Evolutionary conservation across 2,113 vertebrate genomes (phyloP), one percentile per base, ranked within the genome.

Genomic region (Jacana jacana): DNA sequence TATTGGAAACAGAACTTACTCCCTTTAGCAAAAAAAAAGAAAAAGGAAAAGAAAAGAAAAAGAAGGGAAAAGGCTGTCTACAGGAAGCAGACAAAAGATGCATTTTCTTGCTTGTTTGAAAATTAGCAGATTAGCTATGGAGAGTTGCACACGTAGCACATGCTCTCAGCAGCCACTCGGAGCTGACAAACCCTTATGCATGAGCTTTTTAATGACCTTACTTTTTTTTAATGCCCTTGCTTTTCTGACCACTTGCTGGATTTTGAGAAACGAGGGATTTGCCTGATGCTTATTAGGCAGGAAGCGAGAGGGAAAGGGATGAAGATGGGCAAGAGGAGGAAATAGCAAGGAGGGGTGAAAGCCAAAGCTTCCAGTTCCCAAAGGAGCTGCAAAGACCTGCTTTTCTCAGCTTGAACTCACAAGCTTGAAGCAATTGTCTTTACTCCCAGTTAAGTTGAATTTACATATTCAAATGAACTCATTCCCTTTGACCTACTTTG

Each of bases 401-500:
- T 75, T 92, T 61, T 63, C 57, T 69, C 46, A 46, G 39, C 61
- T 48, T 44, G 70, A 85, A 46, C 40, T 94, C 9, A 19, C n/a
- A n/a, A 35, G 37, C 77, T 77, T 61, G 51, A 81, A 91, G 77
- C 55, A 58, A 33, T 81, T 94, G 83, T 48, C 51, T 92, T 84
- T 81, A 28, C 17, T 93, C 35, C 57, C 68, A 60, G 55, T 48
- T 73, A 72, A 31, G 68, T 9, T 44, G 51, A 71, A 81, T 91
- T 97, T 81, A 52, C 73, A 57, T 84, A 87, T 79, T 75, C 65
- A 92, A 52, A 92, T 52, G 16, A 46, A 30, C 42, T 81, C 31
- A 18, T 76, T 95, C 61, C 77, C 71, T 94, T 65, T 85, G 69
- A 70, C 89, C 89, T 88, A 71, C 70, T 95, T 95, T 73, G 81